Evolutionary conservation across 2,113 vertebrate species (phyloP).

Genomic region (Tricholaema leucomelas): DNA sequence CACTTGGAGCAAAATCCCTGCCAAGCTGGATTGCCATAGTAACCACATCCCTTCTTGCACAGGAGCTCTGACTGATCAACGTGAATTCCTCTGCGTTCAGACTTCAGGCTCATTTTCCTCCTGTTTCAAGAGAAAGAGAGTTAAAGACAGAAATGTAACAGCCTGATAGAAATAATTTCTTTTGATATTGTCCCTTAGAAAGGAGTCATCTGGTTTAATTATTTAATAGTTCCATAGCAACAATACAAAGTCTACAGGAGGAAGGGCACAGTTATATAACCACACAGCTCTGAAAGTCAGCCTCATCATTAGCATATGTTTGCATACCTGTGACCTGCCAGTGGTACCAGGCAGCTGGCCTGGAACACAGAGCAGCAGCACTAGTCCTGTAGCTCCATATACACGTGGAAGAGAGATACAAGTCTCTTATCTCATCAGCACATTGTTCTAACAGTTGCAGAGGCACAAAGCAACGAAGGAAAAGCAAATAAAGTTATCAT

Average conservation of each 20-base stretch:
- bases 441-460: neutral
- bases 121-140: constrained; percentile 38
- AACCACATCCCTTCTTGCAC: constrained; percentile 96
- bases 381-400: neutral
- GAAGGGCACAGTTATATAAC: neutral
- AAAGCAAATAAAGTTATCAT: neutral
- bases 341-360: neutral
- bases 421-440: neutral
- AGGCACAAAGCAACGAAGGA: neutral
- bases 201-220: neutral
- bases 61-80: constrained; percentile 94
- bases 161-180: neutral
- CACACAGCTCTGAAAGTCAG: neutral
- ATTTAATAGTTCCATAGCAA: neutral
- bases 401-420: neutral
- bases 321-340: neutral
- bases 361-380: neutral
- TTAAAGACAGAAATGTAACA: neutral
- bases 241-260: neutral
- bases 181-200: neutral
- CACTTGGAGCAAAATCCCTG: constrained; percentile 96
- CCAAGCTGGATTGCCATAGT: constrained; percentile 94
- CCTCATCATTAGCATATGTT: neutral
- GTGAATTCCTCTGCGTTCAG: constrained; percentile 89
- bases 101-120: constrained; percentile 87